Evolutionary conservation across 2,113 vertebrate genomes (phyloP).

Genomic region (Tichodroma muraria): DNA sequence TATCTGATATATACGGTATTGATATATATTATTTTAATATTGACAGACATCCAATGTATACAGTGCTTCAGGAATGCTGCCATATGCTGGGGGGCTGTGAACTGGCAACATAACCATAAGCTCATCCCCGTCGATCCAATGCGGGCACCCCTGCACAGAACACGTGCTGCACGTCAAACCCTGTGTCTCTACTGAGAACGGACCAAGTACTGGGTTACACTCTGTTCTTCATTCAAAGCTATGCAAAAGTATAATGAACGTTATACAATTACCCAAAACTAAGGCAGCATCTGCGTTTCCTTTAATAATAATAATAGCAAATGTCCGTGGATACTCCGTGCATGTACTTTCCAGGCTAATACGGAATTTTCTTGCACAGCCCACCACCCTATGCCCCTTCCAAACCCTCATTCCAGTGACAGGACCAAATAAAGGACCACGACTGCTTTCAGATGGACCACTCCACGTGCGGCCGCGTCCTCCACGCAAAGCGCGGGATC

Average conservation of each 20-base stretch:
- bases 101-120: accelerated
- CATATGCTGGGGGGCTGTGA: no score
- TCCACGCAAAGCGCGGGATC: accelerated
- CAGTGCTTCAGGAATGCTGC: not conserved
- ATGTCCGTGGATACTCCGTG: accelerated
- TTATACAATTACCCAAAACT: not conserved
- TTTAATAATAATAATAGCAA: not conserved
- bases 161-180: accelerated
- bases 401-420: not conserved
- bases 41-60: accelerated
- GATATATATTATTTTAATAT: not conserved
- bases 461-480: accelerated
- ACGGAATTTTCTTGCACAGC: not conserved
- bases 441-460: accelerated
- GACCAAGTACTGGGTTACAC: not conserved
- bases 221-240: not conserved
- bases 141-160: not conserved
- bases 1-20: no score
- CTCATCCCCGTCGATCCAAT: accelerated
- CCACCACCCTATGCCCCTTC: accelerated
- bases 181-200: accelerated
- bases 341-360: no score
- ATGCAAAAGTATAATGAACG: accelerated
- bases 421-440: no score
- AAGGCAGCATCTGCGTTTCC: not conserved